Conservation (phyloP, 1,140 invertebrate genomes). For the Drosophila jambulina region DNA sequence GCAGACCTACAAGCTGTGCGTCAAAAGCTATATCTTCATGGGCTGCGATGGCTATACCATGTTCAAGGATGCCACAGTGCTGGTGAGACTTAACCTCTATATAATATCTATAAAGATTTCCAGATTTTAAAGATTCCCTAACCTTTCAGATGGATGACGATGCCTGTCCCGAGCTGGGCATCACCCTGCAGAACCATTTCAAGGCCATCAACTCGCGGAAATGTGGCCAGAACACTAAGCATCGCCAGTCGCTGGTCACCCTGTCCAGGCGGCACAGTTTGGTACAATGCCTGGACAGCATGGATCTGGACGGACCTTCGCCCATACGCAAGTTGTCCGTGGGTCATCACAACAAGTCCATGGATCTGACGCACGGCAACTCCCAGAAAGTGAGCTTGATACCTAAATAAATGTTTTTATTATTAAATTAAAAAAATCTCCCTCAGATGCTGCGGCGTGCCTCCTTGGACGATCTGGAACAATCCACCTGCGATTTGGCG, state of each 20-base stretch:
- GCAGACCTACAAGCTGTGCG: slow-evolving; percentile 91
- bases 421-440: background rate
- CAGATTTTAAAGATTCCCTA: background rate
- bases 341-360: slow-evolving; percentile 75
- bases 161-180: slow-evolving; percentile 92
- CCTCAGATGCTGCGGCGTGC: slow-evolving; percentile 87
- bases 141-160: slow-evolving; percentile 90
- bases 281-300: slow-evolving; percentile 90
- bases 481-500: slow-evolving; percentile 90
- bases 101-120: background rate
- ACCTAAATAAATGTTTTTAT: background rate
- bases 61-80: slow-evolving; percentile 88
- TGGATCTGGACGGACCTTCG: slow-evolving; percentile 89
- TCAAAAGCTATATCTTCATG: slow-evolving; percentile 91
- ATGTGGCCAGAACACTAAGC: slow-evolving; percentile 90
- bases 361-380: slow-evolving; percentile 71
- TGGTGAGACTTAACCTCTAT: slow-evolving; percentile 86
- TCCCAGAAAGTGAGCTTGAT: slow-evolving; percentile 66
- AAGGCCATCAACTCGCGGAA: slow-evolving; percentile 92
- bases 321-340: slow-evolving; percentile 86
- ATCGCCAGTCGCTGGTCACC: slow-evolving; percentile 93
- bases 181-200: slow-evolving; percentile 95
- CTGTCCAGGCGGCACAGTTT: slow-evolving; percentile 91
- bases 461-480: slow-evolving; percentile 91
- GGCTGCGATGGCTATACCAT: slow-evolving; percentile 95